Base-by-base conservation (phyloP, 2,888 invertebrate genomes). In the Agrypnus murinus region DNA sequence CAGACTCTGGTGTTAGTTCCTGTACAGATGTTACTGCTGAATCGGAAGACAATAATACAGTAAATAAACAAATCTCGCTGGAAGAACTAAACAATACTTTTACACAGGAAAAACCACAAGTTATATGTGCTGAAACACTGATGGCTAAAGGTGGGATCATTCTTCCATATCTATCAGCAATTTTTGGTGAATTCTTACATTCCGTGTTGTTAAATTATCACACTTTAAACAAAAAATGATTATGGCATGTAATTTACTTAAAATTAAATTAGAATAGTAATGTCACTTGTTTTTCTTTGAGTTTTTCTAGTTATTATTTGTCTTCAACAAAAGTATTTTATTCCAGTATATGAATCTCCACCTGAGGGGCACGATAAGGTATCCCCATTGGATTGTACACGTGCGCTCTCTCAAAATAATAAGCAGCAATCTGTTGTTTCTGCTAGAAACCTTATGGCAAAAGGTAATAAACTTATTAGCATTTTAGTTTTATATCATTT, bases 111-210 rank as follows among this genome's bases (percentile, higher is more conserved):
- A 62, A 62, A 36, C 7, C 75, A 46, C 67, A 71, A 34, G 71
- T 73, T 40, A 64, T 72, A 6, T 69, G 70, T 14, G 77, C 77
- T 7, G 78, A 80, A 38, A 74, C 78, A 53, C 59, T 79, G n/a
- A 75, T 81, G 65, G 76, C 78, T 46, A 83, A 82, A 84, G 84
- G 84, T 84, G 82, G 81, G 81, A 65, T 80, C 60, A 75, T 78
- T 71, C 74, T 78, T 69, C 77, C 77, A 72, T 82, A 78, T 63
- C 68, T 83, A 63, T 78, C 80, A 57, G 77, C 72, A 10, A 72
- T 81, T 48, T 75, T 80, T 48, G 15, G 19, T 12, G 65, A 65
- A 57, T 34, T 65, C 25, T 8, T 65, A 6, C 32, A 57, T 14
- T 38, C 45, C 19, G 12, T 65, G 7, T 32, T 57, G 43, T 38